phyloP scores from a whole-genome alignment of 1,140 invertebrate genomes.

The Pachyrhynchus sulphureomaculatus region DNA sequence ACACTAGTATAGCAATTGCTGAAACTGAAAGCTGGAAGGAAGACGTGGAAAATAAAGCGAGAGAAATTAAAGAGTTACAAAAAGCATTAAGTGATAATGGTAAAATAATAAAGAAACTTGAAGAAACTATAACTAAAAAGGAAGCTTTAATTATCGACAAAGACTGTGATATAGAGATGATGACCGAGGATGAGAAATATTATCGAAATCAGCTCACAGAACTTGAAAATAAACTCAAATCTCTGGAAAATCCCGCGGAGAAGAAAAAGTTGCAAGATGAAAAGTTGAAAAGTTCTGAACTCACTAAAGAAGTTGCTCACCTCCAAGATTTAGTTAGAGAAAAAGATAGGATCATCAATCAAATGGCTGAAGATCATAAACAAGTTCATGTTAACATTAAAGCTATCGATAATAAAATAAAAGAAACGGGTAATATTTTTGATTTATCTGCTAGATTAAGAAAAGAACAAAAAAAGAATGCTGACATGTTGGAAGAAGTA shows the following conservation, averaged over 20 bases:
- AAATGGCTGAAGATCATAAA: slow-evolving; percentile 58
- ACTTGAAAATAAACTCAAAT: slow-evolving; percentile 20
- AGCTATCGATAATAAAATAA: slow-evolving; percentile 56
- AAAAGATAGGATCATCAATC: slow-evolving; percentile 56
- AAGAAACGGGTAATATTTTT: slow-evolving; percentile 49
- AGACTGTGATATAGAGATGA: slow-evolving; percentile 55
- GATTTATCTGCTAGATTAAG: slow-evolving; percentile 47
- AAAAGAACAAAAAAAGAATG: slow-evolving; percentile 49
- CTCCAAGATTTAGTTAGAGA: slow-evolving; percentile 61
- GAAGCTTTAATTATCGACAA: slow-evolving; percentile 49
- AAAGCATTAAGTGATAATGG: slow-evolving; percentile 52
- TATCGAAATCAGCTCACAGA: slow-evolving; percentile 51
- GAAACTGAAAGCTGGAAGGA: slow-evolving; percentile 47
- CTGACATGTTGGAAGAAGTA: slow-evolving; percentile 49
- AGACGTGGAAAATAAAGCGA: slow-evolving; percentile 40
- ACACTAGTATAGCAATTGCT: slow-evolving; percentile 42
- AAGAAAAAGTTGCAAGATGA: slow-evolving; percentile 45
- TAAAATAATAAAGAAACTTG: slow-evolving; percentile 47
- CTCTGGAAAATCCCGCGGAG: slow-evolving; percentile 44
- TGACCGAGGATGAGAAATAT: slow-evolving; percentile 54
- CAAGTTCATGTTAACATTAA: slow-evolving; percentile 54
- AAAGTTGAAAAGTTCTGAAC: slow-evolving; percentile 48
- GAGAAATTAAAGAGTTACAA: slow-evolving; percentile 32
- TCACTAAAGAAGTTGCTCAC: slow-evolving; percentile 59
- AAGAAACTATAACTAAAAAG: slow-evolving; percentile 30